These are phyloP conservation scores for Zosterops hypoxanthus DNA, from an alignment of 2,113 vertebrate species.

Conservation along the genomic window DNA sequence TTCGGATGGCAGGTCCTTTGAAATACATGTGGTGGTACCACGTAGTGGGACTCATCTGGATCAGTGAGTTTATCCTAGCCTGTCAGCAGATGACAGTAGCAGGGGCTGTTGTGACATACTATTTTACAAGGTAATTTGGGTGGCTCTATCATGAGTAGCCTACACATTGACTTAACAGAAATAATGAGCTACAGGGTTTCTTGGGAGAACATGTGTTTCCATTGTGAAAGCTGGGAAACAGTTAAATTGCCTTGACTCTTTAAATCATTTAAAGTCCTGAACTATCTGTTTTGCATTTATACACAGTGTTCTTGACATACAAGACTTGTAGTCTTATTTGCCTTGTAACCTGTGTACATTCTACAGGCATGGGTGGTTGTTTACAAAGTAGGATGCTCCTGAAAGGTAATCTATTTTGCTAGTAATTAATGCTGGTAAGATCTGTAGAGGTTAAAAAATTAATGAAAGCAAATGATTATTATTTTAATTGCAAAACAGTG, in stretches of 20 bases:
- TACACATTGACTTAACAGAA: neutral
- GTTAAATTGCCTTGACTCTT: neutral
- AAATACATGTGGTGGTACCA: conserved; percentile 99
- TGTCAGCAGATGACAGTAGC: conserved; percentile 99
- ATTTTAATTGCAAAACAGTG: neutral
- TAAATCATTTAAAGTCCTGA: neutral
- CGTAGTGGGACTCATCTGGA: conserved; percentile 93
- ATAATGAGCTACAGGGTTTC: neutral
- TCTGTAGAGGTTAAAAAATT: neutral
- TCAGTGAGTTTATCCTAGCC: conserved; percentile 95
- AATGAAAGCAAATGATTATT: neutral
- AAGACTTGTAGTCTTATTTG: neutral
- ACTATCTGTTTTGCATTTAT: neutral
- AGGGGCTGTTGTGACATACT: conserved; percentile 96
- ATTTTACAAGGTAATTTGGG: conserved; percentile 89
- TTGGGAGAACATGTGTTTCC: neutral
- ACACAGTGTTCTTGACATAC: neutral
- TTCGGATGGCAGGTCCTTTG: conserved; percentile 83
- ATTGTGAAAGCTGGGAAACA: neutral
- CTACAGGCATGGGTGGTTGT: neutral
- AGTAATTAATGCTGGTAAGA: neutral
- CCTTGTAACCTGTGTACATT: neutral
- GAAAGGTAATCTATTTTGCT: neutral
- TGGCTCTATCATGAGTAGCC: neutral
- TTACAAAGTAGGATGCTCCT: neutral